Evolutionary conservation across 2,888 invertebrate species (phyloP), one percentile per base, ranked within the genome.

Genomic region (Lepidochitona cinerea): DNA sequence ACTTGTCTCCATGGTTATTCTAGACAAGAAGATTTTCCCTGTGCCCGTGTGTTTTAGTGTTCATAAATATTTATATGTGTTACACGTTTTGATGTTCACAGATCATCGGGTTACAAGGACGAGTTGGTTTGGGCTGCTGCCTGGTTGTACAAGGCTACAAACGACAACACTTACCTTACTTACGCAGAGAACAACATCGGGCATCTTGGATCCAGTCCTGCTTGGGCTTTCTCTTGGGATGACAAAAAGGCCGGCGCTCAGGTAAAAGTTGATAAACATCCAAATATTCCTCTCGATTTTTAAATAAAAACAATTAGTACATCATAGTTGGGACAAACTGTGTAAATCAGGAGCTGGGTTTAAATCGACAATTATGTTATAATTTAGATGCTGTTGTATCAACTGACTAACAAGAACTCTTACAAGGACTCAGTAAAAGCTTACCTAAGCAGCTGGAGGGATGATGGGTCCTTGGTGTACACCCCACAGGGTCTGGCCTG

Each of bases 401-500:
- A 83, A 65, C 76, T 74, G 23, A 85, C 86, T 0, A 75, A 81
- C 23, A 80, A 83, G 7, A 68, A 37, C 5, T 35, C 18, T 9
- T 85, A 82, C 75, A 79, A 80, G 66, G 59, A 67, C 7, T 77
- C 80, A n/a, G 81, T 85, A 37, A 79, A 78, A 6, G 77, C 76
- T 6, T 84, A 80, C 72, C 75, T 85, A 6, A 74, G 78, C 9
- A 73, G 77, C n/a, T 87, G 85, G 81, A 76, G 78, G 54, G 84
- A 84, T 1, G 71, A 71, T n/a, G 59, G 59, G 4, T 29, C 59
- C 29, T 79, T 85, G 18, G 71, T 75, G n/a, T 79, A 82, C 66
- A 85, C 87, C 12, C 85, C 86, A 0, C 83, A 86, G 76, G 87
- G 86, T n/a, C 77, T 86, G 29, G 85, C 83, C 32, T 87, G 82